Base-by-base conservation (phyloP, 2,113 vertebrate species). In the Planiliza haematocheilus region DNA sequence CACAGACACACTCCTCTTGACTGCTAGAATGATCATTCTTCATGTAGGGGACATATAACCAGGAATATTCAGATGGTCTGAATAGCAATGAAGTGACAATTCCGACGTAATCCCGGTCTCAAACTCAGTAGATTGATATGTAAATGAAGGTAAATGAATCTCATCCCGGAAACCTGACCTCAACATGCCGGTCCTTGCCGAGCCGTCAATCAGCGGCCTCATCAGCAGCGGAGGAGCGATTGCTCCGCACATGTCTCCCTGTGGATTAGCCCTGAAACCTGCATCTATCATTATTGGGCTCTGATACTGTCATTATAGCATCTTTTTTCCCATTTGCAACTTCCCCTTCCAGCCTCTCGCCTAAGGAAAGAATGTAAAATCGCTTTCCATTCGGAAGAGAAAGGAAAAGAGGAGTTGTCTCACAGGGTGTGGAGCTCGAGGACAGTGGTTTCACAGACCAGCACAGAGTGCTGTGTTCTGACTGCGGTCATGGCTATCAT, bases 131-230 rank as follows among this genome's bases (percentile, higher is more conserved):
- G 83, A 86, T 85, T 82, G 75, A 85, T 86, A 90, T 89, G 87
- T 70, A 90, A 92, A 90, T 86, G 69, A 66, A 53, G 67, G 66
- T 49, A 77, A 84, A 84, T 86, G 65, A 80, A 86, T 81, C 59
- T 85, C 82, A 74, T 82, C 69, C 61, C 41, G 37, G 66, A 60
- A 81, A 71, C 38, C 56, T 86, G 81, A 85, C 89, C 89, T 74
- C 64, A 71, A 30, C 72, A 45, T 21, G 39, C 68, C 59, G 83
- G 55, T 70, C 51, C 9, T 38, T 4, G 8, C 24, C 37, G 0
- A 24, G 52, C 82, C 17, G 68, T 92, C 89, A 90, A 85, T 90
- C 88, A 89, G 56, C 57, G n/a, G 65, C 30, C 45, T 76, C 79
- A 84, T 85, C 77, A 70, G 65, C 66, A 41, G 24, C 67, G 42